These are phyloP conservation scores for Plodia interpunctella DNA, from an alignment of 1,140 invertebrate genomes.

Conservation along the genomic window DNA sequence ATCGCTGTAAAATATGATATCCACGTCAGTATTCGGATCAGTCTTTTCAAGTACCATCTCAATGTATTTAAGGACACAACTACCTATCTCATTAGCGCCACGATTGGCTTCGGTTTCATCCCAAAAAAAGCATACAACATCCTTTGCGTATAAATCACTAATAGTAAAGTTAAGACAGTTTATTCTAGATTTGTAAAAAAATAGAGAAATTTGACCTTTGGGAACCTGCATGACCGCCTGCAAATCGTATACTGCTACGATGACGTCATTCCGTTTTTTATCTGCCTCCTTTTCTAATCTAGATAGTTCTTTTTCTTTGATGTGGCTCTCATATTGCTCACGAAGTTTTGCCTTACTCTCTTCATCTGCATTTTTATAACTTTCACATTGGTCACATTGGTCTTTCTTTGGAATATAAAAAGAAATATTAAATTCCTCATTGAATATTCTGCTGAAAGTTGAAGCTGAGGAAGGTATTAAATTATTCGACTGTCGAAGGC, in stretches of 20 bases:
- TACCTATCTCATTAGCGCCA: constrained; percentile 41
- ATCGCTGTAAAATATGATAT: constrained; percentile 48
- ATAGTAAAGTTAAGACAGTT: constrained; percentile 45
- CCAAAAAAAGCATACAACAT: constrained; percentile 42
- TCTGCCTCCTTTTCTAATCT: constrained; percentile 27
- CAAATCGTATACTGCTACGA: constrained; percentile 47
- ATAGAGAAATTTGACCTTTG: constrained; percentile 31
- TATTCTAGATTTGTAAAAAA: constrained; percentile 43
- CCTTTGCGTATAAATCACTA: constrained; percentile 35
- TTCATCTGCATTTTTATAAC: constrained; percentile 32
- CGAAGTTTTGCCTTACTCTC: constrained; percentile 22
- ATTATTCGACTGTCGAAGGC: constrained; percentile 16
- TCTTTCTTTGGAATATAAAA: constrained; percentile 61
- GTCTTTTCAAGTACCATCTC: constrained; percentile 12
- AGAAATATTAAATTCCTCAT: constrained; percentile 42
- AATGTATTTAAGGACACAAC: constrained; percentile 31
- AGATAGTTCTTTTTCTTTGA: constrained; percentile 30
- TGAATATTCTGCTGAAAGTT: constrained; percentile 29
- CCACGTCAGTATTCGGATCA: constrained; percentile 22
- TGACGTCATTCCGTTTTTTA: constrained; percentile 30
- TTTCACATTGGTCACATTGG: constrained; percentile 46
- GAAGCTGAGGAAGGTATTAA: too few species aligned
- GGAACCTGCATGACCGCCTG: constrained; percentile 41
- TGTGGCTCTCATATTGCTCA: constrained; percentile 20
- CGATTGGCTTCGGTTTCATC: constrained; percentile 36